Evolutionary conservation across 2,888 invertebrate species (phyloP), one percentile per base, ranked within the genome.

Genomic region (Chelonus formosanus): DNA sequence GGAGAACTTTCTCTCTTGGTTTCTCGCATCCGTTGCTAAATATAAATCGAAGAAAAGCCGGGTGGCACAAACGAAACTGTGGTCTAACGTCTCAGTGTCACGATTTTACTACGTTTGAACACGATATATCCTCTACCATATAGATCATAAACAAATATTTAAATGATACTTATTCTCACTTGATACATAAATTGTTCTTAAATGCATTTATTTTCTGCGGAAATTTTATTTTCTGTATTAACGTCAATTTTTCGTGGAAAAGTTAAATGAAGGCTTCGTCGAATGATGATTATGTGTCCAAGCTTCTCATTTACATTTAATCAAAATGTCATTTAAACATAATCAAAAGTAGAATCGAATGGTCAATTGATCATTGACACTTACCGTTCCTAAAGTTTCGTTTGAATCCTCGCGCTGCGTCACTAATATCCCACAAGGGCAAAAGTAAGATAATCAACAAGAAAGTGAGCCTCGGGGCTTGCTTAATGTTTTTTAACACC

Each of bases 31-130:
- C 48, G 58, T 31, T 34, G 40, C 82, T 82, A 82, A 82, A 82
- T 82, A 81, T 82, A 82, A 79, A 82, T 78, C 69, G 75, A 74
- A 76, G 74, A 78, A 69, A 71, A 65, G 65, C 72, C 68, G 74
- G 77, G 72, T 73, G 76, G 73, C 67, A 72, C 70, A 70, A 73
- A 74, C 76, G 74, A 70, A 64, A 71, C 72, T 73, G 70, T 56
- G 65, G 63, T 65, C 62, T 67, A 63, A 52, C 65, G 50, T 36
- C 55, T 50, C 63, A 58, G 67, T 70, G 68, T 65, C 69, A 65
- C 68, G 63, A 53, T 61, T 55, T 54, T 20, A 20, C 20, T 20
- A 10, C 10, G 31, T 20, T 20, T 52, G 52, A 7, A 20, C 20
- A 20, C 20, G 20, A 20, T 2, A 7, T 5, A 20, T 40, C 34